Evolutionary conservation across 2,113 vertebrate genomes (phyloP).

Genomic region (Grus americana): DNA sequence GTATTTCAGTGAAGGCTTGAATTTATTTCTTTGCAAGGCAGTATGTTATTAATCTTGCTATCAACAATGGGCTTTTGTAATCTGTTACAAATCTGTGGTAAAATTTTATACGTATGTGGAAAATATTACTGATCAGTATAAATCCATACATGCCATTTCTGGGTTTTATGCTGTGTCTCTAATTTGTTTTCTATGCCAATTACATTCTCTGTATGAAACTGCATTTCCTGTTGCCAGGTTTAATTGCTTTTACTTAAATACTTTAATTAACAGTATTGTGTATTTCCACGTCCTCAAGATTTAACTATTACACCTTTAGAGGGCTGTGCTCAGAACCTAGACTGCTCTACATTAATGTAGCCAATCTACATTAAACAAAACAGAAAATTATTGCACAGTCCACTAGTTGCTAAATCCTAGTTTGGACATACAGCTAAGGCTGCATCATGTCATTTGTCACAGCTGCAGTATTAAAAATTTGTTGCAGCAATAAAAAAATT

Average conservation of each 20-base stretch:
- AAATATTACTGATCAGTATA: neutral
- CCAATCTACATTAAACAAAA: neutral
- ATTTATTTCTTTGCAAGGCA: neutral
- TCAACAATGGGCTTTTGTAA: neutral
- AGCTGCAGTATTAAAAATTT: neutral
- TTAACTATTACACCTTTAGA: conserved; percentile 27
- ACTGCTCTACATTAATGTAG: neutral
- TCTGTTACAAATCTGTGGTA: neutral
- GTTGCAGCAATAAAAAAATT: neutral
- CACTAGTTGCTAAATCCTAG: neutral
- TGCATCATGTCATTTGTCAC: neutral
- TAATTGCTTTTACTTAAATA: conserved; percentile 68
- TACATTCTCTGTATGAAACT: conserved; percentile 31
- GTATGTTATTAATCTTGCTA: neutral
- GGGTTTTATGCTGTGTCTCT: conserved; percentile 2
- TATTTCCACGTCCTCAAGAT: conserved; percentile 40
- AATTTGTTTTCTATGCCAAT: conserved; percentile 54
- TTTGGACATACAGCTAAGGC: neutral
- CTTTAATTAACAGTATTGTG: conserved; percentile 54
- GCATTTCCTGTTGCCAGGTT: conserved; percentile 48
- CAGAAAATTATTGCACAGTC: neutral
- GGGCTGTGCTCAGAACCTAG: neutral
- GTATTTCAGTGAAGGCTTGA: neutral
- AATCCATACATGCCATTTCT: conserved; percentile 2
- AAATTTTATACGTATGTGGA: neutral